Evolutionary conservation across 2,888 invertebrate genomes (phyloP).

Genomic region (Subacronicta megacephala): DNA sequence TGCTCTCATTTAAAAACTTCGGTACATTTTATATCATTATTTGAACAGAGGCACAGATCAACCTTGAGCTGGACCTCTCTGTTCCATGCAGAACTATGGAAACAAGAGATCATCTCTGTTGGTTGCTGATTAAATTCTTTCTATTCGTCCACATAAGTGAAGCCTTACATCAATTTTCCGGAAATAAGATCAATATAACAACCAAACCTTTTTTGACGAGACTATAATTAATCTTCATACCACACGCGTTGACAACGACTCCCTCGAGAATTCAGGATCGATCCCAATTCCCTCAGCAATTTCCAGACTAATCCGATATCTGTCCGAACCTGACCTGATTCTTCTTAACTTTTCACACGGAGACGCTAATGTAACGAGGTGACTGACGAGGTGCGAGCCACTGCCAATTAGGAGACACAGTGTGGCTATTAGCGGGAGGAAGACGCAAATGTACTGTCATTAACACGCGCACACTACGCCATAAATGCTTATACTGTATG

Average conservation of each 20-base stretch:
- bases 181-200: no score
- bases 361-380: conserved; percentile 31
- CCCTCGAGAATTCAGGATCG: conserved; percentile 28
- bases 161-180: no score
- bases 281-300: conserved; percentile 40
- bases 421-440: conserved; percentile 53
- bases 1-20: no score
- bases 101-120: no score
- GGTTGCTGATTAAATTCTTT: no score
- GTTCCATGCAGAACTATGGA: no score
- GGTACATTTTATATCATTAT: no score
- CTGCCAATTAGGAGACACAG: conserved; percentile 57
- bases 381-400: conserved; percentile 41
- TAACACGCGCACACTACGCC: conserved; percentile 44
- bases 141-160: no score
- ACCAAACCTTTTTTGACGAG: no score
- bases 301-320: conserved; percentile 34
- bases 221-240: no score
- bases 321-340: conserved; percentile 46
- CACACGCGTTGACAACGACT: conserved; percentile 25
- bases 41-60: no score
- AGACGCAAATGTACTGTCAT: conserved; percentile 51
- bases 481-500: conserved; percentile 35
- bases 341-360: conserved; percentile 36
- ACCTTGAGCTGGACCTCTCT: no score